phyloP scores from a whole-genome alignment of 2,113 vertebrate species.

The Etia nguti region DNA sequence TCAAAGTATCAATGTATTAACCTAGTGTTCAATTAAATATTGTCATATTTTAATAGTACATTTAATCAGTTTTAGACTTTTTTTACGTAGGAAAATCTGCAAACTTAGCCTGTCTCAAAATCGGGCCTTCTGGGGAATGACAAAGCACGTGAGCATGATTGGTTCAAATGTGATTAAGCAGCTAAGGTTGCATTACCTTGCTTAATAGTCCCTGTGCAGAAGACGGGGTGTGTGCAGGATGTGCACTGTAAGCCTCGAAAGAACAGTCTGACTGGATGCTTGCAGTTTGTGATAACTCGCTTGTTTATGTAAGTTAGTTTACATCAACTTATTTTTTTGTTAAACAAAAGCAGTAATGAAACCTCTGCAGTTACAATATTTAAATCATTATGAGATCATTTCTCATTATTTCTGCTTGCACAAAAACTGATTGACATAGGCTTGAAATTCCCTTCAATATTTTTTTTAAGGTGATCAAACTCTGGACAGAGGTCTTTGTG shows the following conservation, averaged over 20 bases:
- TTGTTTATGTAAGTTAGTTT: not conserved
- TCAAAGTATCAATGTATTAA: not conserved
- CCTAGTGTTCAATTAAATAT: not conserved
- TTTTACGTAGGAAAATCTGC: not conserved
- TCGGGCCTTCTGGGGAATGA: fast-evolving
- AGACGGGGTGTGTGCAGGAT: not conserved
- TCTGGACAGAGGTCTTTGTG: not conserved
- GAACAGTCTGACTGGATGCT: not conserved
- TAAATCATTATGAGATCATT: fast-evolving
- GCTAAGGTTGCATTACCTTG: fast-evolving
- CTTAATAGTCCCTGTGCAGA: fast-evolving
- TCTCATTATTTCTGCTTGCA: not conserved
- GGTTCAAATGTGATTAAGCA: not conserved
- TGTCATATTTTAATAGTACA: not conserved
- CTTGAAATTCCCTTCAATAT: not conserved
- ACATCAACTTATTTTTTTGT: not conserved
- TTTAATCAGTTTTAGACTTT: not conserved
- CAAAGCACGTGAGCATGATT: fast-evolving
- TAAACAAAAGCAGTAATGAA: not conserved
- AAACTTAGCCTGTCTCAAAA: fast-evolving
- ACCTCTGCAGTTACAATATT: not conserved
- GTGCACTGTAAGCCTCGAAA: not conserved
- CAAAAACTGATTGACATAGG: not conserved
- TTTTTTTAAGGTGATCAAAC: not conserved
- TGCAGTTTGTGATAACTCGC: fast-evolving